Evolutionary conservation across 2,113 vertebrate species (phyloP).

Genomic region (Prietella phreatophila): DNA sequence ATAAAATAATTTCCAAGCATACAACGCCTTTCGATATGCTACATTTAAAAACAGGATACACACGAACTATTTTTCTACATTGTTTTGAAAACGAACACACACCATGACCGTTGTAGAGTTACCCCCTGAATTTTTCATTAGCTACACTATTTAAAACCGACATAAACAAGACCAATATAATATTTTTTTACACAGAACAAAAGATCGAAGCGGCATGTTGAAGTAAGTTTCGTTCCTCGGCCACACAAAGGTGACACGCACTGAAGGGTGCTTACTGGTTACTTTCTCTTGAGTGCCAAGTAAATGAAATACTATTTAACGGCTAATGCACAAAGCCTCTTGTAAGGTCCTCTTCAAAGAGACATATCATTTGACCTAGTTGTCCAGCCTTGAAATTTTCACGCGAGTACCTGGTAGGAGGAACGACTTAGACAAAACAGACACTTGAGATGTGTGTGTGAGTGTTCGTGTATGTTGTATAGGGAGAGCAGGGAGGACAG

Average conservation of each 20-base stretch:
- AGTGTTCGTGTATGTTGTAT: conserved; percentile 33
- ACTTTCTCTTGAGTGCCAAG: conserved; percentile 75
- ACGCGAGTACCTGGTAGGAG: conserved; percentile 73
- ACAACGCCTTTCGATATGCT: not conserved
- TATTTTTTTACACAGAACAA: not conserved
- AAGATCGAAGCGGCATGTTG: conserved; percentile 45
- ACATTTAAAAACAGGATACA: not conserved
- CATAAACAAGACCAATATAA: not conserved
- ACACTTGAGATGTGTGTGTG: conserved; percentile 79
- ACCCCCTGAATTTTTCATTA: not conserved
- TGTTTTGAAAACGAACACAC: not conserved
- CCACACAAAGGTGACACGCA: conserved; percentile 61
- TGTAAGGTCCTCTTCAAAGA: conserved; percentile 77
- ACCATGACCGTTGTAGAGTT: not conserved
- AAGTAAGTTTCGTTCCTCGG: conserved; percentile 62
- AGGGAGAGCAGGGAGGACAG: conserved; percentile 47
- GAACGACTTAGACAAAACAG: conserved; percentile 87
- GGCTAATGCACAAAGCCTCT: conserved; percentile 77
- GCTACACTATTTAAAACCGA: not conserved
- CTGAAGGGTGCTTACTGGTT: conserved; percentile 69
- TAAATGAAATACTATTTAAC: conserved; percentile 79
- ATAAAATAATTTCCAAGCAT: too few species aligned
- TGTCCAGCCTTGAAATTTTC: conserved; percentile 78
- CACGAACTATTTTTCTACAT: not conserved
- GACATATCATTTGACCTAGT: conserved; percentile 82